A percentile compares a stretch with the other conserved stretches of the same genome.
Conservation (phyloP, 2,113 vertebrate genomes). For the Apus apus region DNA sequence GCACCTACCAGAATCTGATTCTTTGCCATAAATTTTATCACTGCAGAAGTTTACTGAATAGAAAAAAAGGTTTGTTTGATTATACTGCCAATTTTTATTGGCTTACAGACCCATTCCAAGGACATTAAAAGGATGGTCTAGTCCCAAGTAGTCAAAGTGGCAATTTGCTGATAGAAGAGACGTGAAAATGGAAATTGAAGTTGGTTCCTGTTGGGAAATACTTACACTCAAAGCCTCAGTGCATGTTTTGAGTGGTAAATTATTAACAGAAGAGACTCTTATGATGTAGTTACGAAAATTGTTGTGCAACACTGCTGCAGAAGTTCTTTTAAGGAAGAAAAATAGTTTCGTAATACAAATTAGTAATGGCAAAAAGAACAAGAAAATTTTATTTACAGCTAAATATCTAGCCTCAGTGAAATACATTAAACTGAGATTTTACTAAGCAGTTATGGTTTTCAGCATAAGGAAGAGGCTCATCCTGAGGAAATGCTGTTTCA, state of each 20-base stretch:
- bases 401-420: background rate
- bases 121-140: background rate
- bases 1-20: background rate
- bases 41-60: background rate
- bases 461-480: background rate
- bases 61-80: background rate
- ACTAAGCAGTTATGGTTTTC: background rate
- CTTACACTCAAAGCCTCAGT: conserved; percentile 17
- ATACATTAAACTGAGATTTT: background rate
- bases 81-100: conserved; percentile 7
- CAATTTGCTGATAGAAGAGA: conserved; percentile 46
- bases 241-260: conserved; percentile 49
- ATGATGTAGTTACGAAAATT: conserved; percentile 41
- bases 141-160: conserved; percentile 39
- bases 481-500: background rate
- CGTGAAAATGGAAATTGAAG: conserved; percentile 48
- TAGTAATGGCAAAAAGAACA: background rate
- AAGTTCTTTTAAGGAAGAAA: conserved; percentile 41
- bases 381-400: background rate
- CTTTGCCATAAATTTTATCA: background rate
- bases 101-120: background rate
- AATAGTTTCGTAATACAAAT: conserved; percentile 6
- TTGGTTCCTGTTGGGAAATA: conserved; percentile 51
- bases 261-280: conserved; percentile 67
- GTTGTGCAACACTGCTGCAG: conserved; percentile 46